Evolutionary conservation across 1,140 invertebrate genomes (phyloP).

Genomic region (Dolichoris vasculosae): DNA sequence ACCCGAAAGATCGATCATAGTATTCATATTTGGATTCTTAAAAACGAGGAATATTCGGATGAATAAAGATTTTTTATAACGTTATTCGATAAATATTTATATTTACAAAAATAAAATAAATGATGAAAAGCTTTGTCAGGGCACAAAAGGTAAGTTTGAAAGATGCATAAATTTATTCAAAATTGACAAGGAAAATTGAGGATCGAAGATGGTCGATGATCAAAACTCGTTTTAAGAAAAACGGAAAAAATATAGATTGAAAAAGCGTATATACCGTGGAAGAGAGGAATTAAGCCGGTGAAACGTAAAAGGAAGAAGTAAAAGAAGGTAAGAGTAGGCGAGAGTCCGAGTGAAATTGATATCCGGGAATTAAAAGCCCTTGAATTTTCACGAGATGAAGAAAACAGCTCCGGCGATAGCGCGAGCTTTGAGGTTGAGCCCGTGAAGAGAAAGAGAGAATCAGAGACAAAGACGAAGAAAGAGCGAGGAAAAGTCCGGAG

Average conservation of each 20-base stretch:
- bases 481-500: not conserved
- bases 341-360: constrained; percentile 43
- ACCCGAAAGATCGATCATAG: too few relatives aligned
- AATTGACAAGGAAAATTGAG: not conserved
- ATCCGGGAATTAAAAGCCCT: constrained; percentile 45
- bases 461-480: not conserved
- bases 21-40: too few relatives aligned
- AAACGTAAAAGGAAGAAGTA: constrained; percentile 1
- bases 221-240: not conserved
- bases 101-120: too few relatives aligned
- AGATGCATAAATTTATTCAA: too few relatives aligned
- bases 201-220: constrained; percentile 2
- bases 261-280: not conserved
- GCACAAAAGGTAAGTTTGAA: too few relatives aligned
- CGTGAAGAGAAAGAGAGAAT: not conserved
- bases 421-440: not conserved
- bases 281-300: constrained; percentile 17
- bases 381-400: constrained; percentile 44
- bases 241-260: not conserved
- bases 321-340: not conserved
- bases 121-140: too few relatives aligned
- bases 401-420: not conserved
- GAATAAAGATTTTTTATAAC: too few relatives aligned
- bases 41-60: too few relatives aligned
- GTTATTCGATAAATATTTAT: too few relatives aligned